A percentile compares a stretch with the other conserved stretches of the same genome.
Conservation (phyloP, 2,797 vertebrate species). For the Catharus ustulatus region DNA sequence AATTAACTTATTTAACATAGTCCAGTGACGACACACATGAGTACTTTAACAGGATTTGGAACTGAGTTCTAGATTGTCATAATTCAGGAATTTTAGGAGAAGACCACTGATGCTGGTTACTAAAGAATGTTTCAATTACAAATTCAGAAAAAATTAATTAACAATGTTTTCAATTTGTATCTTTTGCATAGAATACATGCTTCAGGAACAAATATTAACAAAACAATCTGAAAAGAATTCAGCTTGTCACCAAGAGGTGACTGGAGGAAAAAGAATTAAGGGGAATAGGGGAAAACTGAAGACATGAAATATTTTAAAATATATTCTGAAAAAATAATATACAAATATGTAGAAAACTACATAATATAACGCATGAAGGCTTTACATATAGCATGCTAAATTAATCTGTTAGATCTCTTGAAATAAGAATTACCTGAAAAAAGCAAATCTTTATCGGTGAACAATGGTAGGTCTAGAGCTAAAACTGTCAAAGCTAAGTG, state of each 20-base stretch:
- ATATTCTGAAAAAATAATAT: neutral
- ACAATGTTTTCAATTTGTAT: neutral
- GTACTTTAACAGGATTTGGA: neutral
- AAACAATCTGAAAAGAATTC: neutral
- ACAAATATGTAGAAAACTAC: neutral
- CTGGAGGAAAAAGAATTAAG: neutral
- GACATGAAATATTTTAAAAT: neutral
- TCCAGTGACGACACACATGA: neutral
- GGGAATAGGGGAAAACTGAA: neutral
- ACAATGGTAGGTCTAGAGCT: neutral
- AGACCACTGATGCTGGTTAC: neutral
- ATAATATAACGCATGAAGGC: neutral
- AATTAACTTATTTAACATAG: neutral
- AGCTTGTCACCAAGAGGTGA: neutral
- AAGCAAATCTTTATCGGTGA: neutral
- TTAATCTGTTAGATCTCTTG: neutral
- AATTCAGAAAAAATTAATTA: neutral
- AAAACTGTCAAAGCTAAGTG: neutral
- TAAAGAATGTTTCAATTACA: neutral
- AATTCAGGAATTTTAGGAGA: neutral
- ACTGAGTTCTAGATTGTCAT: neutral
- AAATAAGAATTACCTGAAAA: neutral
- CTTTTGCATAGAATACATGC: neutral
- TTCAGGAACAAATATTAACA: neutral
- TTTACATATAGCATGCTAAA: neutral